phyloP scores from a whole-genome alignment of 2,797 vertebrate species.

The Echeneis naucrates region DNA sequence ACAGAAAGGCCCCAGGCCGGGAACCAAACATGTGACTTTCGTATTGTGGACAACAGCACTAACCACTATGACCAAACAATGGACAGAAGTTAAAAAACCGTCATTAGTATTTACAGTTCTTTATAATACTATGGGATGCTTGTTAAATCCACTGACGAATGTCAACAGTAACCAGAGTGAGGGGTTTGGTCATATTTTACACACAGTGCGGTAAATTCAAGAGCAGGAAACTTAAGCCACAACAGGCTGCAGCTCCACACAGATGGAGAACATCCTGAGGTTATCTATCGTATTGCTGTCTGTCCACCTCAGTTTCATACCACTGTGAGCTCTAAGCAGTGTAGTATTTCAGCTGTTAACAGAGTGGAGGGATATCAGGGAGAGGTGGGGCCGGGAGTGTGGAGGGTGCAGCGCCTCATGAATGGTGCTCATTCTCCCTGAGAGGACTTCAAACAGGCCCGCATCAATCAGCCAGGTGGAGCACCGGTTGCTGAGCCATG shows the following conservation, averaged over 20 bases:
- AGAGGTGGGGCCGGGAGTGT: conserved; percentile 57
- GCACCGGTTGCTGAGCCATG: conserved; percentile 60
- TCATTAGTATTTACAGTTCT: background rate
- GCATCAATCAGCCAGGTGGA: conserved; percentile 80
- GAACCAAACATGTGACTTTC: too few species aligned
- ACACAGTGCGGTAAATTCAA: conserved; percentile 28
- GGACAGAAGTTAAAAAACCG: background rate
- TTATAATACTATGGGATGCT: background rate
- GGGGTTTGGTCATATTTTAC: conserved; percentile 14
- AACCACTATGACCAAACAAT: background rate
- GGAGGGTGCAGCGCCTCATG: conserved; percentile 63
- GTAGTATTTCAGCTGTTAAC: conserved; percentile 81
- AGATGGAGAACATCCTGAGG: conserved; percentile 45
- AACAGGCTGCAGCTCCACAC: conserved; percentile 26
- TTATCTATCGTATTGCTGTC: conserved; percentile 60
- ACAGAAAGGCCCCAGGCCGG: too few species aligned
- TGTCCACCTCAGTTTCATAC: conserved; percentile 61
- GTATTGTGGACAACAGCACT: too few species aligned
- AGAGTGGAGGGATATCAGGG: conserved; percentile 62
- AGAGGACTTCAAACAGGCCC: conserved; percentile 77
- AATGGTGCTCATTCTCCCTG: conserved; percentile 79
- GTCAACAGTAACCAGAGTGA: conserved; percentile 3
- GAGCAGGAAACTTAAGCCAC: conserved; percentile 36
- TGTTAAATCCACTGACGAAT: background rate
- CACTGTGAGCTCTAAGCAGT: conserved; percentile 59